Evolutionary conservation across 37 sponge, comb jelly and placozoan species (phyloP).

Genomic region (Tethya wilhelma): DNA sequence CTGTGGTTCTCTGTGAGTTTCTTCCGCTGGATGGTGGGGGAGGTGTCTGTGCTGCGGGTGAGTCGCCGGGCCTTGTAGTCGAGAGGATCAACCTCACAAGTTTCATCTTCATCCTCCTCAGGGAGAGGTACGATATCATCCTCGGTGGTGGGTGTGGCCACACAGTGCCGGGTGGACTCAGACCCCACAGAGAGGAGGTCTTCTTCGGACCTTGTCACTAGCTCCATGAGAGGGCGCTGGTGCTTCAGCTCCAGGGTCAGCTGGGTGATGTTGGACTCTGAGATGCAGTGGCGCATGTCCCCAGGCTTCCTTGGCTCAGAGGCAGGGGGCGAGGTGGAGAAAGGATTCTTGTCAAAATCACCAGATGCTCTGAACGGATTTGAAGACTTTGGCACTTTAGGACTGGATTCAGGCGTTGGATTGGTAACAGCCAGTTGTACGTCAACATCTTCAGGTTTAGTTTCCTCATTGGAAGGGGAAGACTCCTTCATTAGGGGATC

Average conservation of each 20-base stretch:
- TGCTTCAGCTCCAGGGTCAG: background rate
- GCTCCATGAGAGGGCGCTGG: conserved; percentile 10
- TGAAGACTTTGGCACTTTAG: background rate
- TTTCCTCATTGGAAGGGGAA: background rate
- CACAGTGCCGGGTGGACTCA: conserved; percentile 1
- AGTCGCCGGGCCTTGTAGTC: background rate
- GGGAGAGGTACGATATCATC: background rate
- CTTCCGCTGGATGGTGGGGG: background rate
- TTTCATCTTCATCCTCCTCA: background rate
- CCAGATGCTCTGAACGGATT: conserved; percentile 1
- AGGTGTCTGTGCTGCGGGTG: conserved; percentile 10
- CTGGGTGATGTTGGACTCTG: conserved; percentile 28
- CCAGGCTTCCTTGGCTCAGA: background rate
- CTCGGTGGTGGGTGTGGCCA: background rate
- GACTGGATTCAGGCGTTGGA: background rate
- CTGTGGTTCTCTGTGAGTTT: background rate
- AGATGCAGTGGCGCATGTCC: conserved; percentile 44
- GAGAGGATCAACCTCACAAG: background rate
- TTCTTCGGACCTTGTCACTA: conserved; percentile 20
- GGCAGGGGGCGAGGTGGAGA: conserved; percentile 8
- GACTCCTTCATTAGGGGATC: conserved; percentile 20
- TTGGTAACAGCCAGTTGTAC: background rate
- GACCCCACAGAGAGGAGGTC: background rate
- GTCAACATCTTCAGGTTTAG: background rate
- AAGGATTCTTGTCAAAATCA: background rate